Evolutionary conservation across 2,797 vertebrate genomes (phyloP).

Genomic region (Acanthopagrus latus): DNA sequence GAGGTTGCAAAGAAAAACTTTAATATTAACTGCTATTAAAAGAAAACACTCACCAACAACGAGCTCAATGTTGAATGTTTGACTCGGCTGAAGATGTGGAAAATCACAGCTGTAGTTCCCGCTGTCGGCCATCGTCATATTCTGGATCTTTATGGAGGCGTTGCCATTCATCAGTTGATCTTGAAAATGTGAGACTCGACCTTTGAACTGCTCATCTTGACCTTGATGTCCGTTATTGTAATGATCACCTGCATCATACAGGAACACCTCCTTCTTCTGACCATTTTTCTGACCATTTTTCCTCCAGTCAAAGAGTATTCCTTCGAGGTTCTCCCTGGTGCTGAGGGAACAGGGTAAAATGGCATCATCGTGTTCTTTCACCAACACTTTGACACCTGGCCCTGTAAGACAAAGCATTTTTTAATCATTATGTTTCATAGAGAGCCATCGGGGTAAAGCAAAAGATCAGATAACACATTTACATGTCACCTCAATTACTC

Average conservation of each 20-base stretch:
- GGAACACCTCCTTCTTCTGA: conserved; percentile 6
- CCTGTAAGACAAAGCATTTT: background rate
- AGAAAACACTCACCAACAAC: background rate
- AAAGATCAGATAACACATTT: too few species aligned
- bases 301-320: conserved; percentile 13
- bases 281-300: background rate
- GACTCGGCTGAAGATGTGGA: rapidly evolving
- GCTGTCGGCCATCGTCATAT: background rate
- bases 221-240: background rate
- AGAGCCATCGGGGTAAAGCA: too few species aligned
- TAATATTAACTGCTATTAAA: background rate
- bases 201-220: conserved; percentile 24
- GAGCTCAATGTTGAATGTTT: background rate
- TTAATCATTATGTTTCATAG: too few species aligned
- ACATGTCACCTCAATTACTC: too few species aligned
- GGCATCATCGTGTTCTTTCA: background rate
- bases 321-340: background rate
- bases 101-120: background rate
- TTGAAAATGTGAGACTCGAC: conserved; percentile 6
- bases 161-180: background rate
- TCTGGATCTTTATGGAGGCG: conserved; percentile 8
- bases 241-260: rapidly evolving
- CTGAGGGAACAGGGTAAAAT: conserved; percentile 5
- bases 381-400: background rate
- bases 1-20: too few species aligned